These are phyloP conservation scores for Noctilio leporinus DNA, from an alignment of 2,113 vertebrate genomes.

Conservation along the genomic window DNA sequence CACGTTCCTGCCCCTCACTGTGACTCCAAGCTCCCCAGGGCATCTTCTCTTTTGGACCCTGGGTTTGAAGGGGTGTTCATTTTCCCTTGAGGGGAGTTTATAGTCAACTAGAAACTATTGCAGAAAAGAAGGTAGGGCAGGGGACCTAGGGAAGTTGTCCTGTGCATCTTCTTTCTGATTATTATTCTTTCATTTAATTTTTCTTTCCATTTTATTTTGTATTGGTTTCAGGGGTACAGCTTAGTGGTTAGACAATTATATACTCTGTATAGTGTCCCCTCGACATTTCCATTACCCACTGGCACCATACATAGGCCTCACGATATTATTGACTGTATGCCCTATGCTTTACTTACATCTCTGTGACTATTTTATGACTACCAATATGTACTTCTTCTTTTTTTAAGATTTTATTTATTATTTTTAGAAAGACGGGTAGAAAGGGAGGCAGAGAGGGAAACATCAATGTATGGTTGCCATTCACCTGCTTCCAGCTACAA, in stretches of 20 bases:
- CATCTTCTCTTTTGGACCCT: neutral
- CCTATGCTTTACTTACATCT: neutral
- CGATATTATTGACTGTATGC: neutral
- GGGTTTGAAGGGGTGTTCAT: neutral
- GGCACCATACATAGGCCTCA: neutral
- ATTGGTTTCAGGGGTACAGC: neutral
- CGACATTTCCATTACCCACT: neutral
- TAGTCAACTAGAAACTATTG: slow-evolving; percentile 42
- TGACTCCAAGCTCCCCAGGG: neutral
- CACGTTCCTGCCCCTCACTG: neutral
- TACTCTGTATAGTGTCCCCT: neutral
- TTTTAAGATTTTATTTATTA: too few relatives aligned
- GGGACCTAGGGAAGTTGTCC: neutral
- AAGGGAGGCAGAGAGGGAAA: too few relatives aligned
- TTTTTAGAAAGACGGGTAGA: too few relatives aligned
- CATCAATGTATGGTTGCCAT: too few relatives aligned
- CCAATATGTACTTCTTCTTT: neutral
- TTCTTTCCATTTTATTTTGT: neutral
- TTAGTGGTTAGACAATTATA: neutral
- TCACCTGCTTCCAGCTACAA: too few relatives aligned
- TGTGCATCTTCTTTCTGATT: neutral
- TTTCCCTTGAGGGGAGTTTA: neutral
- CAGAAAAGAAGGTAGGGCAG: neutral
- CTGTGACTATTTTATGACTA: neutral
- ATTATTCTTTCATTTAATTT: neutral